phyloP scores from a whole-genome alignment of 1,140 invertebrate genomes.

The Diploscapter pachys region DNA sequence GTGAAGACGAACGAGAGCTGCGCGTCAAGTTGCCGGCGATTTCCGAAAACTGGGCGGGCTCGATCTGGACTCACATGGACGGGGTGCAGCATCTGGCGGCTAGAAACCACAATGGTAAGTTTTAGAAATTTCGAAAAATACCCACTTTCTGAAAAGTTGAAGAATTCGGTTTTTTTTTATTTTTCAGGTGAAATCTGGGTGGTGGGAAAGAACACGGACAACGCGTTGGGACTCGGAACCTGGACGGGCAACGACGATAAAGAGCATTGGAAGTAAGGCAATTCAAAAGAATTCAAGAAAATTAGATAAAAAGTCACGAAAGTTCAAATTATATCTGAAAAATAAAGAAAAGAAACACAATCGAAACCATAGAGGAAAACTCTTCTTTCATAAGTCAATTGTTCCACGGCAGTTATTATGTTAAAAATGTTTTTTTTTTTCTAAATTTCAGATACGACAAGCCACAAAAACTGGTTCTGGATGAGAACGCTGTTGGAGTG shows the following conservation, averaged over 20 bases:
- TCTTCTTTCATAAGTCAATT: too few relatives aligned
- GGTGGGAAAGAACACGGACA: slow-evolving; percentile 57
- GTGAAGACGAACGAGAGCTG: slow-evolving; percentile 33
- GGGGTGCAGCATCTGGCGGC: slow-evolving; percentile 51
- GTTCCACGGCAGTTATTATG: too few relatives aligned
- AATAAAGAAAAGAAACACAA: too few relatives aligned
- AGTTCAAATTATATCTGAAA: too few relatives aligned
- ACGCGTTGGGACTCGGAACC: slow-evolving; percentile 52
- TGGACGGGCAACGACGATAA: slow-evolving; percentile 48
- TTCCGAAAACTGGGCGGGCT: slow-evolving; percentile 34
- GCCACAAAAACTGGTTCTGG: slow-evolving; percentile 38
- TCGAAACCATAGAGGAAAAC: too few relatives aligned
- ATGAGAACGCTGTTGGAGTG: slow-evolving; percentile 44
- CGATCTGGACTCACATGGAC: slow-evolving; percentile 49
- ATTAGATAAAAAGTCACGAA: too few relatives aligned
- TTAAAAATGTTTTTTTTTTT: too few relatives aligned
- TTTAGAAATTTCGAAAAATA: too few relatives aligned
- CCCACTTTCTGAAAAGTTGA: too few relatives aligned
- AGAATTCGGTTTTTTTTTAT: slow-evolving; percentile 6
- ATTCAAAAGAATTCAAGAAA: background rate
- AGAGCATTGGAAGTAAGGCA: slow-evolving; percentile 43
- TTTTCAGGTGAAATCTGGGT: slow-evolving; percentile 47
- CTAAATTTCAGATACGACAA: slow-evolving; percentile 38
- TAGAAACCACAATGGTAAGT: slow-evolving; percentile 39
- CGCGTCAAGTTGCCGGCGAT: slow-evolving; percentile 35